These are phyloP conservation scores for Enteromius paludinosus DNA, from an alignment of 2,797 vertebrate genomes.

Conservation along the genomic window DNA sequence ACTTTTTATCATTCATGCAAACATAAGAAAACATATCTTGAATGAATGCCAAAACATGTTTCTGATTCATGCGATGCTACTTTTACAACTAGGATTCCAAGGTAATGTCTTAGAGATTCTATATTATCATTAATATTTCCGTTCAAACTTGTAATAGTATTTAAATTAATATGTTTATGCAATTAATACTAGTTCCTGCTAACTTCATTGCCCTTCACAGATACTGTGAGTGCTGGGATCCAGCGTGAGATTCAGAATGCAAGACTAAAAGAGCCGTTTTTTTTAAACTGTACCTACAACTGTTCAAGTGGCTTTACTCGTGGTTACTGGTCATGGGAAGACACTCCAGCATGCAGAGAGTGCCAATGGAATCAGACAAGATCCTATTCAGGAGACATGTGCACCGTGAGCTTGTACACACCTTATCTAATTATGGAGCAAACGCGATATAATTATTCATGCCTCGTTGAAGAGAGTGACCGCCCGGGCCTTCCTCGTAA, in stretches of 20 bases:
- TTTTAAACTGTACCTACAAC: conserved; percentile 75
- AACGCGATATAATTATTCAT: conserved; percentile 67
- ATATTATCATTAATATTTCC: neutral
- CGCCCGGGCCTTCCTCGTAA: conserved; percentile 55
- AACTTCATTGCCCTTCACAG: conserved; percentile 60
- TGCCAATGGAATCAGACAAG: neutral
- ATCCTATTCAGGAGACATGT: conserved; percentile 53
- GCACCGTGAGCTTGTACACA: conserved; percentile 64
- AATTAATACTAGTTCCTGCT: conserved; percentile 1
- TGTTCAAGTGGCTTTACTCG: conserved; percentile 76
- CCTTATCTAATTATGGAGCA: conserved; percentile 63
- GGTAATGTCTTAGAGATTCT: conserved; percentile 63
- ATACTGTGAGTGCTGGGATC: conserved; percentile 31
- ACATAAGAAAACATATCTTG: conserved; percentile 1
- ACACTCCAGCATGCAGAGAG: conserved; percentile 39
- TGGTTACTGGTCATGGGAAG: conserved; percentile 68
- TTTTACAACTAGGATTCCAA: conserved; percentile 64
- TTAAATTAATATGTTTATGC: neutral
- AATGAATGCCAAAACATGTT: conserved; percentile 44
- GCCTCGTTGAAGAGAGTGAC: conserved; percentile 67
- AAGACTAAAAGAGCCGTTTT: conserved; percentile 63
- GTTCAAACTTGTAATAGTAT: neutral
- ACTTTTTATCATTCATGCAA: conserved; percentile 20
- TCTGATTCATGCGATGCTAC: conserved; percentile 57
- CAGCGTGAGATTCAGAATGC: conserved; percentile 53